phyloP scores from a whole-genome alignment of 2,113 vertebrate species.

The Malurus melanocephalus region DNA sequence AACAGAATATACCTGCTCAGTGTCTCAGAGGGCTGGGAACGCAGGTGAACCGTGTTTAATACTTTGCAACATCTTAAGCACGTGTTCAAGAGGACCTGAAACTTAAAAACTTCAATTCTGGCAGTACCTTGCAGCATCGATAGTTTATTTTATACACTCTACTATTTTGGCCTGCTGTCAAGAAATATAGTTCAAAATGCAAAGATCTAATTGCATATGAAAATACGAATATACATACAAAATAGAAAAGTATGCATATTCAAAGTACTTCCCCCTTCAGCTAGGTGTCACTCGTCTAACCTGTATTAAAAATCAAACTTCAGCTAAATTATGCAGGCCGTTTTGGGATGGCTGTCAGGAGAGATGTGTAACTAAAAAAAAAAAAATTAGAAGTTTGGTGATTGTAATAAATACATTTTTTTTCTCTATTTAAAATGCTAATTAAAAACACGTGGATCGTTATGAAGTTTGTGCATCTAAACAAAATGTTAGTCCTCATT shows the following conservation, averaged over 20 bases:
- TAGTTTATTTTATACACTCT: neutral
- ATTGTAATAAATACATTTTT: neutral
- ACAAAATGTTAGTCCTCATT: neutral
- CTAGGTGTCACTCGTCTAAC: conserved; percentile 26
- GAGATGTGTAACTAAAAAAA: neutral
- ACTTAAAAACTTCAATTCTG: neutral
- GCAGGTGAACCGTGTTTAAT: neutral
- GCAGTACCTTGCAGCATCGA: neutral
- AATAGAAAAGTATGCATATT: neutral
- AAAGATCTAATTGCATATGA: neutral
- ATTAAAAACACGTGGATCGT: neutral
- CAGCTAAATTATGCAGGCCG: neutral
- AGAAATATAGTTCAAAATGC: neutral
- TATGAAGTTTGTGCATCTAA: neutral
- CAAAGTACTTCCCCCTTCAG: neutral
- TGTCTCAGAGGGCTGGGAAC: neutral
- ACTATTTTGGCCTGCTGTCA: neutral
- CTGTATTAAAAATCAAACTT: neutral
- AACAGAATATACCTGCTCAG: neutral
- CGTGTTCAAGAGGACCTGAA: neutral
- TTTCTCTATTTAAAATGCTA: neutral
- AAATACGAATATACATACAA: neutral
- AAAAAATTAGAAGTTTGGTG: neutral
- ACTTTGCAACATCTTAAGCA: neutral
- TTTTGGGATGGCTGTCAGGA: neutral